Evolutionary conservation across 1,140 invertebrate species (phyloP), one percentile per base, ranked within the genome.

Genomic region (Drosophila sproati): DNA sequence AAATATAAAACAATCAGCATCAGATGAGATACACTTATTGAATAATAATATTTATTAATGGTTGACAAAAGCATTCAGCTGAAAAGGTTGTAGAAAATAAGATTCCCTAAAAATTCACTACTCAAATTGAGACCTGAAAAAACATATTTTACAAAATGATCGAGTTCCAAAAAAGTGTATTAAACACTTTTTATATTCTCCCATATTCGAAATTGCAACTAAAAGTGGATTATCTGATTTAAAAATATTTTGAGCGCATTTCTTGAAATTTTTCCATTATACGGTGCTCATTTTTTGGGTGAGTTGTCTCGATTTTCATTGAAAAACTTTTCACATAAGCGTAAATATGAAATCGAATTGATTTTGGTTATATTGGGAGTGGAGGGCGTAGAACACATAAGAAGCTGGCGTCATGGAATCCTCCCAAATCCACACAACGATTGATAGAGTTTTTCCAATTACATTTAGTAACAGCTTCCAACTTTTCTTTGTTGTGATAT

Each of bases 261-360:
- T 34, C 32, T 32, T 35, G 48, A 45, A n/a, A 71, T 35, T 31
- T 37, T 34, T 29, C 63, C 71, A 68, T 55, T 68, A 60, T 55
- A 20, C 39, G 1, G 2, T 4, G 34, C 55, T 48, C 20, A 43
- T 47, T 54, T 43, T 64, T 31, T 47, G 60, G 34, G 20, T 41
- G 50, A 61, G 67, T 45, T 60, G 56, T 31, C 68, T 83, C 61
- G 62, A 70, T 52, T 78, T 89, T 80, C 77, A 89, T 88, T 77
- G 66, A 52, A 78, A 81, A 89, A 89, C 68, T 89, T 89, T 89
- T 73, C 72, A 59, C 66, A 89, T 89, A 81, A 89, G 71, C 69
- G 63, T 69, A 75, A 78, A 71, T 80, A 78, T 64, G 78, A 62
- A 72, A 68, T 80, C 68, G 66, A 89, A 89, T 81, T 85, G 85